These are phyloP conservation scores for Centroberyx gerrardi DNA, from an alignment of 2,797 vertebrate species.

Conservation along the genomic window DNA sequence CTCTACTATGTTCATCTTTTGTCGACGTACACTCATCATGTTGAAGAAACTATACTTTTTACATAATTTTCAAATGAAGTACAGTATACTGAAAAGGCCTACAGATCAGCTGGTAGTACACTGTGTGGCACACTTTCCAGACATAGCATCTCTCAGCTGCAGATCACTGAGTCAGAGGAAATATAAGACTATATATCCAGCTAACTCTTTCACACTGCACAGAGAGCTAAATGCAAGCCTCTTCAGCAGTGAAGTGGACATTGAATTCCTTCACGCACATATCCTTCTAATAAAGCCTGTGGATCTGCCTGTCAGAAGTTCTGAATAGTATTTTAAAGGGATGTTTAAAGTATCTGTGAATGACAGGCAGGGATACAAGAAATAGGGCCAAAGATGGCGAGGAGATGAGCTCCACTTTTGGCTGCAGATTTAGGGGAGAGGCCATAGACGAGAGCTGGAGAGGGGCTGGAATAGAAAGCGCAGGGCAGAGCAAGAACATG, in stretches of 20 bases:
- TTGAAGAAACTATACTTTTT: not conserved
- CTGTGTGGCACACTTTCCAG: not conserved
- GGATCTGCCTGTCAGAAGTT: too few relatives aligned
- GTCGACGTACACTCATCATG: not conserved
- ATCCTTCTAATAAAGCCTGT: too few relatives aligned
- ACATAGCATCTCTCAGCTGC: conserved; percentile 8
- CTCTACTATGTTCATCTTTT: not conserved
- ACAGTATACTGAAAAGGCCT: not conserved
- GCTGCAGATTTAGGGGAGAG: conserved; percentile 16
- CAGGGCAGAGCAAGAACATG: conserved; percentile 32
- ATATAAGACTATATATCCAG: conserved; percentile 6
- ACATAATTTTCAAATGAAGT: too few relatives aligned
- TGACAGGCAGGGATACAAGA: not conserved
- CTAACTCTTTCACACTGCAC: not conserved
- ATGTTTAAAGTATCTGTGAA: not conserved
- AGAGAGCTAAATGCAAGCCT: too few relatives aligned
- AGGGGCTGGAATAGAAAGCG: conserved; percentile 14
- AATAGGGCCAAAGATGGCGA: conserved; percentile 22
- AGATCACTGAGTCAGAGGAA: conserved; percentile 18
- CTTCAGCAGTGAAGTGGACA: too few relatives aligned
- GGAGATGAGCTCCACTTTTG: conserved; percentile 12
- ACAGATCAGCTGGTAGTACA: not conserved
- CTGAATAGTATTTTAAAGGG: not conserved
- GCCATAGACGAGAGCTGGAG: not conserved
- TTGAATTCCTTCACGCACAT: too few relatives aligned